Base-by-base conservation (phyloP, 2,888 invertebrate genomes). In the Philopedon plagiatum region DNA sequence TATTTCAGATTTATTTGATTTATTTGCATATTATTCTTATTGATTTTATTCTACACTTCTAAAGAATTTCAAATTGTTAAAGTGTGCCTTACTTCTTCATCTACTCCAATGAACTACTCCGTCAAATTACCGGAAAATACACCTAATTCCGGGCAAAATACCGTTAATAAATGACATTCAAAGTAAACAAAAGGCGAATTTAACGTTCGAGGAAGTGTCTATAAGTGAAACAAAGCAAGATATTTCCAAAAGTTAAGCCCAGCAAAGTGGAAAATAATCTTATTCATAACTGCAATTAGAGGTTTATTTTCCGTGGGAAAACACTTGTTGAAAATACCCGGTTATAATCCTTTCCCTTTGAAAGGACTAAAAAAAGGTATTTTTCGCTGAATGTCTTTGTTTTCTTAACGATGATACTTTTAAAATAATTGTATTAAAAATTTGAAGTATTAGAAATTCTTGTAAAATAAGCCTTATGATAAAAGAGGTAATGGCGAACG, bases 191-290 rank as follows among this genome's bases (percentile, higher is more conserved):
- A 72, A 68, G 69, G 56, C 68, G 58, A 66, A 62, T 66, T 71
- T 66, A 62, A 34, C 69, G 71, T 67, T 70, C 71, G 64, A 76
- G 76, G 75, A 78, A 76, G 76, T 76, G 75, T 76, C 77, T 77
- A 75, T 76, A 71, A 76, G 77, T 76, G 73, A 80, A 81, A 81
- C 81, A 81, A 81, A 79, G 81, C 80, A 75, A 78, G 79, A 80
- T 79, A 81, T 80, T 80, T 78, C 73, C 64, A 75, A 78, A 80
- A 80, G 78, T 80, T 76, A 76, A 76, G 76, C 77, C 73, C 77
- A 79, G 78, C 81, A 80, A 81, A 81, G 76, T 80, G 80, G 81
- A 81, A 81, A 81, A 79, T 81, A 81, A 81, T 81, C 80, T 80
- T 80, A 81, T 81, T 81, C 80, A 81, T 78, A 77, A 79, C 80